Percentiles rank a stretch among this genome's conserved stretches.
phyloP scores from a whole-genome alignment of 1,140 invertebrate species.

The Drosophila ananassae region DNA sequence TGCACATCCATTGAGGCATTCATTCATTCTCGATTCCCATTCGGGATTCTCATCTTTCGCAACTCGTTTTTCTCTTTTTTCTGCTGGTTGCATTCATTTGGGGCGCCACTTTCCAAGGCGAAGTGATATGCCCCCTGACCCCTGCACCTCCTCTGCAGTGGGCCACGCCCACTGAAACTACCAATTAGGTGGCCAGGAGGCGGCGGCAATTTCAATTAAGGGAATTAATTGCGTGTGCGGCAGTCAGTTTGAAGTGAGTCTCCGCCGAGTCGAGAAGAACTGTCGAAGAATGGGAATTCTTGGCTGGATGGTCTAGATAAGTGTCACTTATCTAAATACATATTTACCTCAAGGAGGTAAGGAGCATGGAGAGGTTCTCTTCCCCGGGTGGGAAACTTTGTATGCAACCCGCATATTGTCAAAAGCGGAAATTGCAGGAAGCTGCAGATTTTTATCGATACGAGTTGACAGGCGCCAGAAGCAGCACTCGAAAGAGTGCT shows the following conservation, averaged over 20 bases:
- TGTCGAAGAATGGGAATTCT: slow-evolving; percentile 32
- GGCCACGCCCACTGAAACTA: slow-evolving; percentile 56
- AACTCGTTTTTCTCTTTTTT: slow-evolving; percentile 22
- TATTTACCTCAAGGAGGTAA: slow-evolving; percentile 54
- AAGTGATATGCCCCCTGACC: slow-evolving; percentile 62
- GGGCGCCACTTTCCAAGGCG: slow-evolving; percentile 70
- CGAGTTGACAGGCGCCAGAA: slow-evolving; percentile 67
- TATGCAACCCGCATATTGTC: slow-evolving; percentile 64
- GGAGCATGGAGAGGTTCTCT: background rate
- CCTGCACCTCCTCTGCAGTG: background rate
- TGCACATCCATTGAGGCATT: slow-evolving; percentile 62
- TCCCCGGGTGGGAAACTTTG: slow-evolving; percentile 16
- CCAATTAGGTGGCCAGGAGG: slow-evolving; percentile 75
- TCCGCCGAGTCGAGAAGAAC: slow-evolving; percentile 2
- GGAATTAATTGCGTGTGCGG: slow-evolving; percentile 78
- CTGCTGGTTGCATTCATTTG: slow-evolving; percentile 70
- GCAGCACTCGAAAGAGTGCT: slow-evolving; percentile 46
- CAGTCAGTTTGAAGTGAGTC: slow-evolving; percentile 61
- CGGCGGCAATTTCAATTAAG: slow-evolving; percentile 79
- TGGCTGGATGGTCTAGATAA: slow-evolving; percentile 48
- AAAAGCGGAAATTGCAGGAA: slow-evolving; percentile 51
- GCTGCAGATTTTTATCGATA: slow-evolving; percentile 65
- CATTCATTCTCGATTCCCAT: slow-evolving; percentile 40
- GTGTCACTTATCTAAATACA: slow-evolving; percentile 79
- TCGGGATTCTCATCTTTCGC: slow-evolving; percentile 44